A percentile compares a stretch with the other conserved stretches of the same genome.
phyloP scores from a whole-genome alignment of 2,888 invertebrate species.

The Lumbricus terrestris region DNA sequence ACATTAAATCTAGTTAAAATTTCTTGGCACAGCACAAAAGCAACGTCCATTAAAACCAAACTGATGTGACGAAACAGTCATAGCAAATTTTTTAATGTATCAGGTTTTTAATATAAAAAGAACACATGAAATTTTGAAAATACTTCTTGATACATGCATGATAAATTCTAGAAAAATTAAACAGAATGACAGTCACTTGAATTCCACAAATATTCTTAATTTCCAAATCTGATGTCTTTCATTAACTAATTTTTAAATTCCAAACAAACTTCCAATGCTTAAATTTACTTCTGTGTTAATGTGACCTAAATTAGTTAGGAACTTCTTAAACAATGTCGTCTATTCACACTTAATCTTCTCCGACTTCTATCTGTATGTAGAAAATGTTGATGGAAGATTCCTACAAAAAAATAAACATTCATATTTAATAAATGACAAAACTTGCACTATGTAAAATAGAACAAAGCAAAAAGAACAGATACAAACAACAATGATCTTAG shows the following conservation, averaged over 20 bases:
- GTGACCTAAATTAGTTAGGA: background rate
- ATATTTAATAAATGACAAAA: background rate
- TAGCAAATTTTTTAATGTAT: background rate
- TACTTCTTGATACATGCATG: background rate
- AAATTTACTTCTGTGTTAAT: background rate
- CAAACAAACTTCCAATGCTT: background rate
- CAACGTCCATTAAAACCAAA: background rate
- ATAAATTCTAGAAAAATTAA: background rate
- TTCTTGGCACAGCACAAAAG: no score
- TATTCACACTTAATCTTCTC: background rate
- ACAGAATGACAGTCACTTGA: background rate
- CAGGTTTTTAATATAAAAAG: background rate
- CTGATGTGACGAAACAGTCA: background rate
- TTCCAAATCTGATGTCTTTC: background rate
- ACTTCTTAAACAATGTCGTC: no score
- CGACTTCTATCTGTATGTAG: background rate
- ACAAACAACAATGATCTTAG: background rate
- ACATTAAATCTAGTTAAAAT: no score
- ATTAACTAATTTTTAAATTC: background rate
- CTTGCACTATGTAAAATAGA: background rate
- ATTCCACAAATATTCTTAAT: background rate
- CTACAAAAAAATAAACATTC: background rate
- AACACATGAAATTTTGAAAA: background rate
- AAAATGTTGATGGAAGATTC: slow-evolving; percentile 17
- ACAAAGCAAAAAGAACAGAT: background rate